Conservation (phyloP, 2,113 vertebrate species). For the Heptranchias perlo region DNA sequence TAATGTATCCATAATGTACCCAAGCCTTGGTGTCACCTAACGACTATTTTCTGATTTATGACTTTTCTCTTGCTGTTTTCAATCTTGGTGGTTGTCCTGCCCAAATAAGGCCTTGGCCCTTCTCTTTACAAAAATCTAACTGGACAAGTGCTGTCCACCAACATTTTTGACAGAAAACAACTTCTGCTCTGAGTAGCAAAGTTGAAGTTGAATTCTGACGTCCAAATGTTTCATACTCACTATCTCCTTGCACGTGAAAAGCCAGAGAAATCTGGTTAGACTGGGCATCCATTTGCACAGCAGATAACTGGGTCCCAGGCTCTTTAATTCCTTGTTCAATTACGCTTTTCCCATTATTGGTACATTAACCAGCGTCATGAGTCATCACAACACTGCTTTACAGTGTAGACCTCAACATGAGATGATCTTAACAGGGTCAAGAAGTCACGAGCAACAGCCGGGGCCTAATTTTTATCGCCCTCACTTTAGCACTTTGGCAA, state of each 20-base stretch:
- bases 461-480: slow-evolving; percentile 24
- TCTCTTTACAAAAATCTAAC: background rate
- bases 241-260: background rate
- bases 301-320: background rate
- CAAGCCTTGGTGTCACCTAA: background rate
- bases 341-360: slow-evolving; percentile 26
- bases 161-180: background rate
- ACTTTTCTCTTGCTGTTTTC: background rate
- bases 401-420: background rate
- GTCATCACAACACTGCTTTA: background rate
- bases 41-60: background rate
- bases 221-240: background rate
- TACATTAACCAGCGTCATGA: slow-evolving; percentile 18
- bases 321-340: slow-evolving; percentile 19
- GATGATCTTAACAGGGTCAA: slow-evolving; percentile 33
- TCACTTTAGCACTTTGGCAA: slow-evolving; percentile 35
- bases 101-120: background rate
- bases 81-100: background rate
- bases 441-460: background rate
- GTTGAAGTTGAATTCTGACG: background rate
- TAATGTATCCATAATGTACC: no score
- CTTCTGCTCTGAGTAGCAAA: background rate
- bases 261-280: background rate
- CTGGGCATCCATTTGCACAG: background rate
- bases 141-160: background rate